Evolutionary conservation across 2,797 vertebrate genomes (phyloP), one percentile per base, ranked within the genome.

Genomic region (Mus spretus): DNA sequence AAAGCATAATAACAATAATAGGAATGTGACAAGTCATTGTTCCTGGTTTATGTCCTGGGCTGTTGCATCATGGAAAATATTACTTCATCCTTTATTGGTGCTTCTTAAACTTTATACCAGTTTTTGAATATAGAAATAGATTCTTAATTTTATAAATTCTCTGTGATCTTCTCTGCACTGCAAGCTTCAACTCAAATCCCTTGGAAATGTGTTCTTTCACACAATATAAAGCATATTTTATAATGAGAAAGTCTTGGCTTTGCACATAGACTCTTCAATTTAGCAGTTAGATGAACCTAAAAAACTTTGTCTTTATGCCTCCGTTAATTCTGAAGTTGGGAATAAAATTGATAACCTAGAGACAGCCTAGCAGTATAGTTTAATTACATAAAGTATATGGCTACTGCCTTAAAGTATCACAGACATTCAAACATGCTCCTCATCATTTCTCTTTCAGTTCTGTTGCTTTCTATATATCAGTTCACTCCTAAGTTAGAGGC

Each of bases 41-140:
- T 65, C 14, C 34, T 40, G 22, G 11, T 65, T 57, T 84, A 77
- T 50, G 37, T 22, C 14, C 24, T 59, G 31, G 6, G 2, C 11
- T 47, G 11, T 50, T 57, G 15, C 28, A n/a, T 90, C 31, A 20
- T 70, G 65, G 55, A 31, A 82, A 17, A 94, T 9, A 34, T 55
- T 89, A 67, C 0, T 26, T 67, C 17, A 8, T 86, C 47, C 90
- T 44, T 59, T 74, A 20, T 53, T 82, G n/a, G 11, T 47, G 92
- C 22, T 74, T 93, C 4, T 37, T 55, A 91, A 12, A 53, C 7
- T 82, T 85, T 50, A 81, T 74, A 57, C 50, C 89, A 53, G 17
- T 90, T 81, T 94, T 90, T 93, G 20, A 78, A 95, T 65, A 84
- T 59, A 87, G 15, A 37, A 83, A 65, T 47, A 65, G 53, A 83